Base-by-base conservation (phyloP, 2,888 invertebrate species). In the Busseola fusca region DNA sequence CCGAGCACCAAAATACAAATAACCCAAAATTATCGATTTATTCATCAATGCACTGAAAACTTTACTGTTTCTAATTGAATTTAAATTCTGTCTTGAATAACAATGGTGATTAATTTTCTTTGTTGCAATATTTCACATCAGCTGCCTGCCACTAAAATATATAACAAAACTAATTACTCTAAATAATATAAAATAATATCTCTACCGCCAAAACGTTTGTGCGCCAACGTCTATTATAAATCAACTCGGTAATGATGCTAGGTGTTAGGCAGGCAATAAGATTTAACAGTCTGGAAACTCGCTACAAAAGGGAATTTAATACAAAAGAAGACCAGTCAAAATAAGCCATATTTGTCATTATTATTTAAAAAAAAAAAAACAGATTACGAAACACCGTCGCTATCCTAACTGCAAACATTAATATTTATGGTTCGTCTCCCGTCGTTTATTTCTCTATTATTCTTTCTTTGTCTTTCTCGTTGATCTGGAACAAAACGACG, bases 401-500 rank as follows among this genome's bases (percentile, higher is more conserved):
- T 60, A 75, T 78, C 62, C 42, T 45, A 74, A 73, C 56, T 67
- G 65, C n/a, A 69, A 71, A 69, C 65, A 76, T 84, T 69, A 76
- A 83, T 74, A 81, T 81, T 76, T 76, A 85, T 74, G 64, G 71
- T 64, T 66, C 57, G 66, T 66, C 79, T 69, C 65, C 54, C 62
- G 27, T 78, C 73, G 67, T 81, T 84, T 77, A 80, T 77, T 84
- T 76, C 62, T 74, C 58, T 74, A 67, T 85, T 73, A 78, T 78
- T 80, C 70, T 80, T 77, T 80, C 72, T 72, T 80, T 82, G 72
- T 81, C 71, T 73, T 75, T 57, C 63, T 69, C 69, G 63, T 64
- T 71, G 78, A 81, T 80, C 72, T 78, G 67, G 69, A 83, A 84
- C 80, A 86, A 82, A 85, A 81, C 64, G 77, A 63, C 69, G 80